Evolutionary conservation across 2,113 vertebrate species (phyloP).

Genomic region (Pluvianellus socialis): DNA sequence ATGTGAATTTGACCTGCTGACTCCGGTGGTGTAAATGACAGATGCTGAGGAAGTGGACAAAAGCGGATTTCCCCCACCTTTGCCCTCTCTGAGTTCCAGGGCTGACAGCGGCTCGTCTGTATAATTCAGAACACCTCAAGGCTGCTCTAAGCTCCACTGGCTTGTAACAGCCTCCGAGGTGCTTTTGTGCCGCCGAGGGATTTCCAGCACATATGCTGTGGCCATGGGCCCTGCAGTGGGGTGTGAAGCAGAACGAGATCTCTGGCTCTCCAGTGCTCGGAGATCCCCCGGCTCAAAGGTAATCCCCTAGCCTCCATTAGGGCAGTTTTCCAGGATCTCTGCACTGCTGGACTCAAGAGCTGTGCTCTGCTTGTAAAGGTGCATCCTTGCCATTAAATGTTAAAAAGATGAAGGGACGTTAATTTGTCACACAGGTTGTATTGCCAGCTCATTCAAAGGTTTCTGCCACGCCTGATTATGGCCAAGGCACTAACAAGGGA

Average conservation of each 20-base stretch:
- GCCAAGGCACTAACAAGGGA: neutral
- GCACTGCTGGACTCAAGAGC: neutral
- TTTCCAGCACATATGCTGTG: neutral
- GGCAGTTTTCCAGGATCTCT: neutral
- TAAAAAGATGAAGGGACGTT: neutral
- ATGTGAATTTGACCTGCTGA: neutral
- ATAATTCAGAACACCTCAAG: slow-evolving; percentile 1
- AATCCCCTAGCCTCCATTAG: neutral
- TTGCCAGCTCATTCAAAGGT: neutral
- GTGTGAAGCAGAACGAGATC: neutral
- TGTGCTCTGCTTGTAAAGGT: neutral
- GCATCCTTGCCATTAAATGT: neutral
- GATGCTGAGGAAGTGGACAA: neutral
- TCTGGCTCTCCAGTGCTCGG: neutral
- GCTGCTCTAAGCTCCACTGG: neutral
- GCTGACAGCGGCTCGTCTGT: neutral
- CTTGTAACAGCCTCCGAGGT: neutral
- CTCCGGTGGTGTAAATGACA: neutral
- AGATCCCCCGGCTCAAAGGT: neutral
- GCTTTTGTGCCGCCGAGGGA: neutral
- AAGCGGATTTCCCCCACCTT: neutral
- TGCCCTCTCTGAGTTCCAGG: neutral
- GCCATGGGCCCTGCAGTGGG: neutral
- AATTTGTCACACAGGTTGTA: neutral
- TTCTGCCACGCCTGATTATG: neutral